These are phyloP conservation scores for Troglohyphantes excavatus DNA, from an alignment of 2,888 invertebrate genomes.

Conservation along the genomic window DNA sequence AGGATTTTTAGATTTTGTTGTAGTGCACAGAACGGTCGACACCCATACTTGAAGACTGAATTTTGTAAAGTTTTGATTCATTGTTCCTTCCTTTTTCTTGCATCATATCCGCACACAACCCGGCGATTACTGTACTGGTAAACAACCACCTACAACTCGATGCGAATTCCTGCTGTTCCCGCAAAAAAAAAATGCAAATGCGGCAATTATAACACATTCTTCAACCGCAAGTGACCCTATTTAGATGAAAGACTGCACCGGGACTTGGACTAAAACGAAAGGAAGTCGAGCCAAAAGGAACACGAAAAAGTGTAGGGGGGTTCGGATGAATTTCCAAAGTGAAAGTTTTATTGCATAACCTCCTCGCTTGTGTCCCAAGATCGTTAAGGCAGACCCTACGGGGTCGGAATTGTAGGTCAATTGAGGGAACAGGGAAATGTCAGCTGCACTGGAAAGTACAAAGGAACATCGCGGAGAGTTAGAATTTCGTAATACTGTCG, in stretches of 20 bases:
- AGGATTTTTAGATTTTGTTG: no score
- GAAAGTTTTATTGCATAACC: slow-evolving; percentile 40
- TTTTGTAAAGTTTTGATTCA: no score
- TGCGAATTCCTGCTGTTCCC: no score
- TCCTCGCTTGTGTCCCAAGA: neutral
- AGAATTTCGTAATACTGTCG: no score
- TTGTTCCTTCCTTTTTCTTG: no score
- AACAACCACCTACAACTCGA: no score
- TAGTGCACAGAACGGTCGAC: no score
- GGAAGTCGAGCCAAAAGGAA: neutral
- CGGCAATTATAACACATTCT: neutral
- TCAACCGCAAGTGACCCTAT: neutral
- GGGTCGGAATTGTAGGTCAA: slow-evolving; percentile 26
- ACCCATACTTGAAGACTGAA: no score
- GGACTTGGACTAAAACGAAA: neutral
- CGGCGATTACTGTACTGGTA: no score
- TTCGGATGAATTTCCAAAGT: slow-evolving; percentile 3
- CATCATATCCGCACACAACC: no score
- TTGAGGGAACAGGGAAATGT: slow-evolving; percentile 25
- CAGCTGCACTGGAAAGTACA: slow-evolving; percentile 1
- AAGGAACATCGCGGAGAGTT: no score
- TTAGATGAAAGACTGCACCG: neutral
- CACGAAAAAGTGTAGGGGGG: neutral
- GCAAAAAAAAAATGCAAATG: neutral
- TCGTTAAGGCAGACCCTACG: neutral